Evolutionary conservation across 2,113 vertebrate species (phyloP).

Genomic region (Hymenochirus boettgeri): DNA sequence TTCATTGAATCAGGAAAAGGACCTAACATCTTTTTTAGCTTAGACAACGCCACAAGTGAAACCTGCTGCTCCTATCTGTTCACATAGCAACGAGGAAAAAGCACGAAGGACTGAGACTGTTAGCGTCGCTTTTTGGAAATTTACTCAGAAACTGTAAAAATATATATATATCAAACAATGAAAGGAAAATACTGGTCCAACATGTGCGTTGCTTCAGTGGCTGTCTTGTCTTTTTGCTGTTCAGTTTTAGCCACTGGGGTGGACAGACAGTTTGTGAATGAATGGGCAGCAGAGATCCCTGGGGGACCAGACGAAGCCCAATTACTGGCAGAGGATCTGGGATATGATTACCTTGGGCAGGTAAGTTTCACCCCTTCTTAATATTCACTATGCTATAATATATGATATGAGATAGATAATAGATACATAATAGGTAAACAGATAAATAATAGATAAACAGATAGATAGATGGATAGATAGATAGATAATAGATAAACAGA

Average conservation of each 20-base stretch:
- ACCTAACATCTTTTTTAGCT: conserved; percentile 32
- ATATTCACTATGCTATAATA: no score
- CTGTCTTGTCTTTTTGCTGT: conserved; percentile 54
- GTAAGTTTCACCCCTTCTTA: conserved; percentile 57
- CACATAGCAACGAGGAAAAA: conserved; percentile 9
- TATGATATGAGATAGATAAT: no score
- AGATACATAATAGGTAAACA: no score
- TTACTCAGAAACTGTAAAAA: conserved; percentile 1
- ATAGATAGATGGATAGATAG: no score
- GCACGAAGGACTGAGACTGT: conserved; percentile 9
- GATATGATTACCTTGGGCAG: conserved; percentile 89
- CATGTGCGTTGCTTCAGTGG: conserved; percentile 52
- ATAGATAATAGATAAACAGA: no score
- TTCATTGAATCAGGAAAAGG: conserved; percentile 58
- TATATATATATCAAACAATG: conserved; percentile 63
- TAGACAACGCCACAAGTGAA: not conserved
- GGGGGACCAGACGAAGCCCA: conserved; percentile 77
- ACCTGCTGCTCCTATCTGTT: conserved; percentile 40
- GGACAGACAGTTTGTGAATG: conserved; percentile 87
- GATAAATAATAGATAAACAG: no score
- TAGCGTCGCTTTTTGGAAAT: not conserved
- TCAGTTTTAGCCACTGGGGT: conserved; percentile 47
- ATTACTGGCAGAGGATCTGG: conserved; percentile 81
- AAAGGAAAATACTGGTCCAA: conserved; percentile 63
- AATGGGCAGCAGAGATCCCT: conserved; percentile 94